A percentile compares a stretch with the other conserved stretches of the same genome.
These are phyloP conservation scores for Heliconius hermathena DNA, from an alignment of 1,140 invertebrate genomes.

Conservation along the genomic window DNA sequence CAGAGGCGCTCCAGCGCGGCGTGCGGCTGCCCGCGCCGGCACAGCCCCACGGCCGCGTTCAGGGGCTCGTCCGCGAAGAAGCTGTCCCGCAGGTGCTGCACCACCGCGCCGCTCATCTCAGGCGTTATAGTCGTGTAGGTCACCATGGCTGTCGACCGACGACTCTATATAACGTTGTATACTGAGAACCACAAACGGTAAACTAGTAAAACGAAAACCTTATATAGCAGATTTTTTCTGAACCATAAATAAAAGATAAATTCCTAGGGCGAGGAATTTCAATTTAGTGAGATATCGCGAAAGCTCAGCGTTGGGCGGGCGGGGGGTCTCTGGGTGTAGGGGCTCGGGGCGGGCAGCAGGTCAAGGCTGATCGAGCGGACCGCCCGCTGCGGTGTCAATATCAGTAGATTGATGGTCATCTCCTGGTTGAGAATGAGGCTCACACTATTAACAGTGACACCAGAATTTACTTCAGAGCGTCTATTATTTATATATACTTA, in stretches of 20 bases:
- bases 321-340: background rate
- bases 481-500: no score
- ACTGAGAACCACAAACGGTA: background rate
- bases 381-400: constrained; percentile 25
- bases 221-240: background rate
- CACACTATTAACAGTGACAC: background rate
- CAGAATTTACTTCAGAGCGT: no score
- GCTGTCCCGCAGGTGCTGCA: constrained; percentile 86
- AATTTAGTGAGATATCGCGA: constrained; percentile 44
- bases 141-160: constrained; percentile 47
- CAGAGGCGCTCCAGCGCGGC: constrained; percentile 88
- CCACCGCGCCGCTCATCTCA: constrained; percentile 78
- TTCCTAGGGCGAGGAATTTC: constrained; percentile 49
- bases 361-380: constrained; percentile 42
- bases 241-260: constrained; percentile 45
- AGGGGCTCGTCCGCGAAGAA: constrained; percentile 92
- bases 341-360: constrained; percentile 29
- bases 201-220: background rate
- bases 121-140: constrained; percentile 62
- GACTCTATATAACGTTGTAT: background rate
- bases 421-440: background rate
- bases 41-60: constrained; percentile 88
- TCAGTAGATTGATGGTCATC: constrained; percentile 13
- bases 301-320: constrained; percentile 23
- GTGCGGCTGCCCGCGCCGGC: constrained; percentile 85